Evolutionary conservation across 2,888 invertebrate genomes (phyloP).

Genomic region (Criorhina ranunculi): DNA sequence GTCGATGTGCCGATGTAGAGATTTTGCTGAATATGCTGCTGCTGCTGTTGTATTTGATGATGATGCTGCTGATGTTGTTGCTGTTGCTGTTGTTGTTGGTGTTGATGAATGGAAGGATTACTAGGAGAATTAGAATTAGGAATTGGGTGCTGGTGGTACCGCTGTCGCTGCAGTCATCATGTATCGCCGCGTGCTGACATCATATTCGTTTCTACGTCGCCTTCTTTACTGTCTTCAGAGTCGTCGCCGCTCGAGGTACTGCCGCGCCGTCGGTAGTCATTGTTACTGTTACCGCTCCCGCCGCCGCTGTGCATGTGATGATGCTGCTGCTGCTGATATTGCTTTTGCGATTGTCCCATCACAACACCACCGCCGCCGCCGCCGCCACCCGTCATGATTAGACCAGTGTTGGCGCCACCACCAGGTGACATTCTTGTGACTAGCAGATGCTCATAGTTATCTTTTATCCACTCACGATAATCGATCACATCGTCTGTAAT

Average conservation of each 20-base stretch:
- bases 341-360: slow-evolving; percentile 79
- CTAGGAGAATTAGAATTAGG: slow-evolving; percentile 65
- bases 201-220: slow-evolving; percentile 82
- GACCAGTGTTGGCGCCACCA: slow-evolving; percentile 68
- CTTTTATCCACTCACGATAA: slow-evolving; percentile 85
- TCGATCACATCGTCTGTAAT: slow-evolving; percentile 96
- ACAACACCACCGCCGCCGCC: slow-evolving; percentile 40
- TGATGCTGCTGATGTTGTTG: slow-evolving; percentile 77
- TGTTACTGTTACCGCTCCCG: slow-evolving; percentile 75
- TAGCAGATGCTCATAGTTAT: slow-evolving; percentile 83
- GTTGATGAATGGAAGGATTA: slow-evolving; percentile 66
- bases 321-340: slow-evolving; percentile 77
- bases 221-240: slow-evolving; percentile 84
- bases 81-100: slow-evolving; percentile 79
- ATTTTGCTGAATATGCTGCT: slow-evolving; percentile 77
- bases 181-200: slow-evolving; percentile 68
- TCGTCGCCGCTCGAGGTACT: slow-evolving; percentile 84
- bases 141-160: slow-evolving; percentile 71
- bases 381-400: slow-evolving; percentile 36
- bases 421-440: slow-evolving; percentile 81
- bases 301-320: slow-evolving; percentile 53
- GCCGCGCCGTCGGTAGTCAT: slow-evolving; percentile 81
- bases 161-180: slow-evolving; percentile 76
- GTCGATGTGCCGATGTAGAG: slow-evolving; percentile 43
- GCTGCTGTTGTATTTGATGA: slow-evolving; percentile 79